Base-by-base conservation (phyloP, 2,797 vertebrate genomes). In the Bradypodion ventrale region DNA sequence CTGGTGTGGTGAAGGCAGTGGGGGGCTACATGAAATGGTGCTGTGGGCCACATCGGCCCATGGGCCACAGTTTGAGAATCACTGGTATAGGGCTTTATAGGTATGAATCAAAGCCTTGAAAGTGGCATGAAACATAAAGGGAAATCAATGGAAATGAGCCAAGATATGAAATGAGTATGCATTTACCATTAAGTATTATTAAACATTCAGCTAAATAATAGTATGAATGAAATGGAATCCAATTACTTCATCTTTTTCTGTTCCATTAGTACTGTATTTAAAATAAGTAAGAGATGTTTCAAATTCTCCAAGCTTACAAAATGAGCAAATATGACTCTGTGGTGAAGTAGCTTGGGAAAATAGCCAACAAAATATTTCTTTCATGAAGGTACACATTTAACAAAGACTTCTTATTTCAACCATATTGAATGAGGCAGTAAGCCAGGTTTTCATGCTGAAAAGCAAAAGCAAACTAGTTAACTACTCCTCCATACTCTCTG, bases 401-500 rank as follows among this genome's bases (percentile, higher is more conserved):
- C 80, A 86, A 88, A 32, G 25, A 42, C 66, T 84, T 85, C 42
- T 69, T 25, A 63, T 60, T 76, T 76, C 23, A 76, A 79, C 89
- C 83, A 69, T 13, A 16, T 35, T 16, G 56, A 82, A n/a, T 52
- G 10, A 85, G 87, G 90, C 74, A 83, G 44, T n/a, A 75, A 84
- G 87, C 88, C 91, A 92, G 89, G 74, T 82, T 87, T 72, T 83
- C 65, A 44, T 87, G 66, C n/a, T 89, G 75, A 56, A 27, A 82
- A 87, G 74, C 78, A 66, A 92, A 90, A 84, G 60, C 23, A 76
- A 70, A 69, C 76, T 70, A 78, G 84, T 0, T 9, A 88, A 88
- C 63, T 86, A 91, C 88, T 75, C 42, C 16, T 25, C 87, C 52
- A n/a, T 1, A 6, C 78, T 32, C 42, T 65, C 62, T 79, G 21